Evolutionary conservation across 2,888 invertebrate species (phyloP).

Genomic region (Proisotoma minuta): DNA sequence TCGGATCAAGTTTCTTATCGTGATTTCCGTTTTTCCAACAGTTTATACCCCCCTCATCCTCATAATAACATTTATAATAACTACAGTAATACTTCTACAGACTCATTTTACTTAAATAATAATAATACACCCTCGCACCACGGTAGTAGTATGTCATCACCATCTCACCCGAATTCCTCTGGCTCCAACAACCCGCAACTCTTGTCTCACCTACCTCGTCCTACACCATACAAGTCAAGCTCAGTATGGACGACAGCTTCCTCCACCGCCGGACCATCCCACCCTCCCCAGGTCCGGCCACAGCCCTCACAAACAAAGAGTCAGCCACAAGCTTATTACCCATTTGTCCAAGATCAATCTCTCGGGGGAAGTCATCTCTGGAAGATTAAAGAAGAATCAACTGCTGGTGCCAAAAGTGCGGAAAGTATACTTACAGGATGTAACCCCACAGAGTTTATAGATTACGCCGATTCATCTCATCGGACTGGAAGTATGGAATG

Average conservation of each 20-base stretch:
- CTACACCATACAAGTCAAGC: slow-evolving; percentile 47
- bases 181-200: slow-evolving; percentile 29
- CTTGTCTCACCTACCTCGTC: slow-evolving; percentile 48
- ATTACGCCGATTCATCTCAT: slow-evolving; percentile 25
- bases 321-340: slow-evolving; percentile 46
- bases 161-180: slow-evolving; percentile 15
- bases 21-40: slow-evolving; percentile 19
- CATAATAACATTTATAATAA: background rate
- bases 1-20: background rate
- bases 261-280: background rate
- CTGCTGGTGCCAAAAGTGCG: slow-evolving; percentile 45
- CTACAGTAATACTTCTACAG: slow-evolving; percentile 17
- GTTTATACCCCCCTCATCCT: slow-evolving; percentile 28
- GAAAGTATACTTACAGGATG: slow-evolving; percentile 38
- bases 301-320: slow-evolving; percentile 7
- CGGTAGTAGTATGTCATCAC: slow-evolving; percentile 33
- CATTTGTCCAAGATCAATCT: slow-evolving; percentile 48
- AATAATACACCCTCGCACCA: slow-evolving; percentile 7
- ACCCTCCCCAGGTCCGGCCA: slow-evolving; percentile 32
- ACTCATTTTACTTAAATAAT: slow-evolving; percentile 16
- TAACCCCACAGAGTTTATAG: slow-evolving; percentile 17
- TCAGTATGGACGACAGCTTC: slow-evolving; percentile 27
- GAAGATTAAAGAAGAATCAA: slow-evolving; percentile 42
- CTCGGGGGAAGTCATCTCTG: slow-evolving; percentile 22
- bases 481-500: slow-evolving; percentile 47